These are phyloP conservation scores for Agrenia bidenticulata DNA, from an alignment of 2,888 invertebrate species.

Conservation along the genomic window DNA sequence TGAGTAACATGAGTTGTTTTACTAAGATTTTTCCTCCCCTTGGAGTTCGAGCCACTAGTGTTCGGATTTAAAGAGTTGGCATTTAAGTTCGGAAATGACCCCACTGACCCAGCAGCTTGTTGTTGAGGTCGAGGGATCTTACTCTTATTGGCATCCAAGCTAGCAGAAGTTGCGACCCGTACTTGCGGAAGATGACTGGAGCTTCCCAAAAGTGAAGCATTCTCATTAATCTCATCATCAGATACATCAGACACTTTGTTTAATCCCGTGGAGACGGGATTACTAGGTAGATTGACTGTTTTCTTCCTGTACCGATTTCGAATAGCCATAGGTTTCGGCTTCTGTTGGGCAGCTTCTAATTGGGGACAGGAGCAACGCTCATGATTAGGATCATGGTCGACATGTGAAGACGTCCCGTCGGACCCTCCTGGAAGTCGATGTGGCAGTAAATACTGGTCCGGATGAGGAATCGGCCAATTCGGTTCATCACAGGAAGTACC, in stretches of 20 bases:
- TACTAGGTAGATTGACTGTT: slow-evolving; percentile 19
- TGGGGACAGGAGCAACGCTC: slow-evolving; percentile 33
- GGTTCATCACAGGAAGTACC: slow-evolving; percentile 41
- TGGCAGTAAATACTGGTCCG: slow-evolving; percentile 49
- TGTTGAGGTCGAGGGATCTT: slow-evolving; percentile 21
- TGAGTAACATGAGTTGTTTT: slow-evolving; percentile 52
- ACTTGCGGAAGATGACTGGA: slow-evolving; percentile 17
- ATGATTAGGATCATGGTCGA: slow-evolving; percentile 30
- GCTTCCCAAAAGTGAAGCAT: slow-evolving; percentile 41
- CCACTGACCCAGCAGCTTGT: slow-evolving; percentile 24
- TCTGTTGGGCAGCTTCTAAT: background rate
- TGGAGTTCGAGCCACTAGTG: slow-evolving; percentile 15
- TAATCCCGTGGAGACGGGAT: background rate
- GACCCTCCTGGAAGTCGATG: slow-evolving; percentile 40
- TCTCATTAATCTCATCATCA: slow-evolving; percentile 50
- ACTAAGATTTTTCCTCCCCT: slow-evolving; percentile 35
- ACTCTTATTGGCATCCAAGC: slow-evolving; percentile 22
- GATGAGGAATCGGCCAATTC: slow-evolving; percentile 49
- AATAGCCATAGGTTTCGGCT: slow-evolving; percentile 42
- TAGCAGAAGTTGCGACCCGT: slow-evolving; percentile 18
- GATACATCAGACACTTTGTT: slow-evolving; percentile 23
- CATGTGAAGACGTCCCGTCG: background rate
- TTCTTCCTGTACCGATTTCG: slow-evolving; percentile 46
- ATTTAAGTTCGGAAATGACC: slow-evolving; percentile 3
- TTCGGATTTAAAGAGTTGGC: slow-evolving; percentile 14